Base-by-base conservation (phyloP, 2,888 invertebrate species). In the Macrophya alboannulata region DNA sequence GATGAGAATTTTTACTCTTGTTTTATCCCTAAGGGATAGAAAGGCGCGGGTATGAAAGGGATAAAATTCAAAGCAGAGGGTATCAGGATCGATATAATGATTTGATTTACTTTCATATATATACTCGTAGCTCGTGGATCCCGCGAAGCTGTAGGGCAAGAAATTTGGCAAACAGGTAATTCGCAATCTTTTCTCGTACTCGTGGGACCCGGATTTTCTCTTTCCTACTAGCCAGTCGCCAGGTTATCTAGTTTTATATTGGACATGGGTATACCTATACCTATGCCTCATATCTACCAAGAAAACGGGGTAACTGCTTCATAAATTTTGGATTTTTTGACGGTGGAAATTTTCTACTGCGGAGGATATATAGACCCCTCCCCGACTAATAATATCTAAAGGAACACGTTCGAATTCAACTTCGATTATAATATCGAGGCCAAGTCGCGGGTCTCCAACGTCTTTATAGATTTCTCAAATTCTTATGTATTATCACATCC, bases 101-200 rank as follows among this genome's bases (percentile, higher is more conserved):
- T 45, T 74, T 74, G 72, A 74, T 74, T 74, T 45, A 45, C 17
- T 74, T 45, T 40, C 40, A 40, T n/a, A n/a, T n/a, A n/a, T n/a
- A n/a, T 37, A 6, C 21, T 68, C 68, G 37, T 25, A 4, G 17
- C 68, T 9, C 4, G 48, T 4, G 3, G 9, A 15, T 12, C 48
- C 10, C 4, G 48, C 4, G 48, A 48, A 9, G 48, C 48, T 9
- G 6, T 12, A 25, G 37, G 68, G 31, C 17, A 45, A 45, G 72
- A 37, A 77, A 51, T 77, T 77, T 77, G 51, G 77, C 55, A 77
- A 77, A 77, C 77, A 77, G 77, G 77, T 77, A 48, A 55, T 77
- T 77, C 55, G 37, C 55, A 77, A 77, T 77, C 77, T 55, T 77
- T 55, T 0, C 77, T 37, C 25, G 77, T 21, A 12, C 55, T 37